Evolutionary conservation across 2,797 vertebrate genomes (phyloP).

Genomic region (Enteromius argenteus): DNA sequence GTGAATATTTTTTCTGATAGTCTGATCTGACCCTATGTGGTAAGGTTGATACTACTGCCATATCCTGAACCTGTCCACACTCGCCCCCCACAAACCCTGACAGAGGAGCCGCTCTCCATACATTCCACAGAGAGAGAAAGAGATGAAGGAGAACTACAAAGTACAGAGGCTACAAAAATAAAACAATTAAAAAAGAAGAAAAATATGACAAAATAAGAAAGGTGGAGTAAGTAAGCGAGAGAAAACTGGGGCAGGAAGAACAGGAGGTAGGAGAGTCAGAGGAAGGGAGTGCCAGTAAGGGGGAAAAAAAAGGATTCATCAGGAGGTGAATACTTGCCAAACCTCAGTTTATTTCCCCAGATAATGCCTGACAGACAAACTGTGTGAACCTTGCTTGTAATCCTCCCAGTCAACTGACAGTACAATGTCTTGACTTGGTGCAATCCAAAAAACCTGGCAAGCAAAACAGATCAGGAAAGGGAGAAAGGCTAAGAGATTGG

Average conservation of each 20-base stretch:
- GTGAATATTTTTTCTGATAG: conserved; percentile 69
- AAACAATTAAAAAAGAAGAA: conserved; percentile 38
- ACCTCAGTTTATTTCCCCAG: conserved; percentile 62
- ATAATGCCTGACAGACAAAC: conserved; percentile 63
- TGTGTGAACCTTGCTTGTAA: conserved; percentile 52
- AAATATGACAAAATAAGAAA: conserved; percentile 24
- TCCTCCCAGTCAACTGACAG: conserved; percentile 67
- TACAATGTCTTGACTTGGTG: conserved; percentile 61
- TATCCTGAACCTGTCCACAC: conserved; percentile 80
- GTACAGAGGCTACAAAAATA: conserved; percentile 48
- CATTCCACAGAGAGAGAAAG: conserved; percentile 60
- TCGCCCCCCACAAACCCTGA: conserved; percentile 74
- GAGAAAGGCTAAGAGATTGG: not conserved
- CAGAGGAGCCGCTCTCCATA: conserved; percentile 73
- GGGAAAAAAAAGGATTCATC: conserved; percentile 63
- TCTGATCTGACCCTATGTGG: conserved; percentile 76
- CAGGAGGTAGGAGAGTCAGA: conserved; percentile 49
- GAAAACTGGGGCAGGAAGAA: conserved; percentile 16
- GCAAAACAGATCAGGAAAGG: not conserved
- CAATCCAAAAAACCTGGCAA: conserved; percentile 54
- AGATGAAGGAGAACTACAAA: conserved; percentile 56
- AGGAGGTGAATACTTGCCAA: conserved; percentile 63
- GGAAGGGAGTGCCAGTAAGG: conserved; percentile 50
- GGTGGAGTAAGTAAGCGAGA: conserved; percentile 10
- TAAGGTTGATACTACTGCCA: conserved; percentile 73